Conservation (phyloP, 2,113 vertebrate species). For the Odontophorus gujanensis region DNA sequence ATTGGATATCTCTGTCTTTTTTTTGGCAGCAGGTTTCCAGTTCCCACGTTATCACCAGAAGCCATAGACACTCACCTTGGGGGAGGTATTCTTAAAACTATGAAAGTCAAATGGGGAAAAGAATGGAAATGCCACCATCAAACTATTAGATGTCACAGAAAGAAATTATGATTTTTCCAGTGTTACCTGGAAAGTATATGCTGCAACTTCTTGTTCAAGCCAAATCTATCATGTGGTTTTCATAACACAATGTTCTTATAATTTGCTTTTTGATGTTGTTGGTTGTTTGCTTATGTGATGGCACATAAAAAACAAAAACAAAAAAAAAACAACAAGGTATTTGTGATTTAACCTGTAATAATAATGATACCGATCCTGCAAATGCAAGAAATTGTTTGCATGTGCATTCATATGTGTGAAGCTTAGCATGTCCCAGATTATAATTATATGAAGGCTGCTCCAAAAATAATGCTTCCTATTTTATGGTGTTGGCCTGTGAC, state of each 20-base stretch:
- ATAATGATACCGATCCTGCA: neutral
- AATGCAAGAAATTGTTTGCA: neutral
- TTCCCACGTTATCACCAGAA: neutral
- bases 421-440: neutral
- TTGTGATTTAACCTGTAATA: neutral
- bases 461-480: too few species aligned
- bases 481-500: too few species aligned
- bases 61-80: rapidly evolving
- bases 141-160: neutral
- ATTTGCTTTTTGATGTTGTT: neutral
- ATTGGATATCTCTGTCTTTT: neutral
- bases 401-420: neutral
- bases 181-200: neutral
- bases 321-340: neutral
- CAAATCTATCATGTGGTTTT: neutral
- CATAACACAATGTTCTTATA: neutral
- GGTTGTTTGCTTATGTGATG: neutral
- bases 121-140: rapidly evolving
- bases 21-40: neutral
- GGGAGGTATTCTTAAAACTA: neutral
- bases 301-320: too few species aligned
- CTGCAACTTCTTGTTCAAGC: neutral
- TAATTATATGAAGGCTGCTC: neutral
- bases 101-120: neutral
- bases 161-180: neutral